Conservation (phyloP, 2,113 vertebrate species). For the Dipodomys spectabilis region DNA sequence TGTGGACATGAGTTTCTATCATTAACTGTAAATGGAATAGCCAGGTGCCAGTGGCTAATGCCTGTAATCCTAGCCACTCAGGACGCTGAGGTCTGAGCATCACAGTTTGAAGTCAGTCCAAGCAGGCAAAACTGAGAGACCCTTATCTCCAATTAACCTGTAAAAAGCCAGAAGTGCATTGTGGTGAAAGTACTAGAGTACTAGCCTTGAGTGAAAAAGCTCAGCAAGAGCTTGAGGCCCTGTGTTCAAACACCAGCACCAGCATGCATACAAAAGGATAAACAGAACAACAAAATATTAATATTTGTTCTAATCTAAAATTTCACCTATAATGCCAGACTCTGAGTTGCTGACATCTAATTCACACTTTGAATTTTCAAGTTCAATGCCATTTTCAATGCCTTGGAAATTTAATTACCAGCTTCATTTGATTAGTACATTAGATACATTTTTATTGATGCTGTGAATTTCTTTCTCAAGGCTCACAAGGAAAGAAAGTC, state of each 20-base stretch:
- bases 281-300: slow-evolving; percentile 52
- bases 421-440: slow-evolving; percentile 43
- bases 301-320: slow-evolving; percentile 49
- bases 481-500: not conserved
- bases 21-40: not conserved
- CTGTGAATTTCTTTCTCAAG: slow-evolving; percentile 47
- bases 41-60: no score
- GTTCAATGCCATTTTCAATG: slow-evolving; percentile 60
- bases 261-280: not conserved
- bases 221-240: no score
- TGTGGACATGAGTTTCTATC: slow-evolving; percentile 30
- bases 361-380: slow-evolving; percentile 51
- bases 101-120: no score
- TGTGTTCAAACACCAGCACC: no score
- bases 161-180: no score
- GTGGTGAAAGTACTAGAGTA: no score
- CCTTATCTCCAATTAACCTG: no score
- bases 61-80: no score
- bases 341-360: slow-evolving; percentile 10
- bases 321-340: slow-evolving; percentile 45
- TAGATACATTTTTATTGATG: not conserved
- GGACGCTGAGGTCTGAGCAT: no score
- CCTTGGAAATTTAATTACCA: slow-evolving; percentile 43
- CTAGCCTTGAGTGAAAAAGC: no score
- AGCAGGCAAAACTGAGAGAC: no score